phyloP scores from a whole-genome alignment of 1,140 invertebrate genomes.

The Choristoneura fumiferana region DNA sequence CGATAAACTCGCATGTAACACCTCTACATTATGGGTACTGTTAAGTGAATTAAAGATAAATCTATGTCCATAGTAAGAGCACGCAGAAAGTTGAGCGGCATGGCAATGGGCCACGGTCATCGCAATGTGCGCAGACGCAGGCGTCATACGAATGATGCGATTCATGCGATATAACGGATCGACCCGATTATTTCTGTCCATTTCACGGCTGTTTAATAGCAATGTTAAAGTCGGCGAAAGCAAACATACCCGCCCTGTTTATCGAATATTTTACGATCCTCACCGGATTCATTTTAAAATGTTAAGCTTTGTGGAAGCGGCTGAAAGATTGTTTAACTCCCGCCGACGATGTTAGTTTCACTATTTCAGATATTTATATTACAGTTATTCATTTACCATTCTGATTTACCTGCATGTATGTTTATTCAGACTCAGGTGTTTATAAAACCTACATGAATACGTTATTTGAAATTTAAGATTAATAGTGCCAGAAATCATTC shows the following conservation, averaged over 20 bases:
- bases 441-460: conserved; percentile 66
- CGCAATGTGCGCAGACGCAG: conserved; percentile 52
- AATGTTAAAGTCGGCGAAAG: conserved; percentile 74
- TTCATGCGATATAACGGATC: conserved; percentile 72
- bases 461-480: conserved; percentile 72
- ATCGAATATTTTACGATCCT: conserved; percentile 76
- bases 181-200: conserved; percentile 75
- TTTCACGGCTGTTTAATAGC: conserved; percentile 77
- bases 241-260: conserved; percentile 73
- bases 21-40: conserved; percentile 27
- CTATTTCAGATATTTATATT: conserved; percentile 75
- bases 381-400: conserved; percentile 74
- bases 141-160: conserved; percentile 68
- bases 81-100: conserved; percentile 50
- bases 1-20: too few species aligned
- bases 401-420: conserved; percentile 71
- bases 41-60: conserved; percentile 58
- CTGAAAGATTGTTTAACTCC: conserved; percentile 71
- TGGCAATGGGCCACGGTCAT: conserved; percentile 53
- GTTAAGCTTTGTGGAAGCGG: conserved; percentile 64
- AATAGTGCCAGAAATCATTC: conserved; percentile 64
- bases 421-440: conserved; percentile 71
- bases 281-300: conserved; percentile 73
- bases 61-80: conserved; percentile 57
- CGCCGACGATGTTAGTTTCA: conserved; percentile 58